phyloP scores from a whole-genome alignment of 2,113 vertebrate genomes.

The Ifrita kowaldi region DNA sequence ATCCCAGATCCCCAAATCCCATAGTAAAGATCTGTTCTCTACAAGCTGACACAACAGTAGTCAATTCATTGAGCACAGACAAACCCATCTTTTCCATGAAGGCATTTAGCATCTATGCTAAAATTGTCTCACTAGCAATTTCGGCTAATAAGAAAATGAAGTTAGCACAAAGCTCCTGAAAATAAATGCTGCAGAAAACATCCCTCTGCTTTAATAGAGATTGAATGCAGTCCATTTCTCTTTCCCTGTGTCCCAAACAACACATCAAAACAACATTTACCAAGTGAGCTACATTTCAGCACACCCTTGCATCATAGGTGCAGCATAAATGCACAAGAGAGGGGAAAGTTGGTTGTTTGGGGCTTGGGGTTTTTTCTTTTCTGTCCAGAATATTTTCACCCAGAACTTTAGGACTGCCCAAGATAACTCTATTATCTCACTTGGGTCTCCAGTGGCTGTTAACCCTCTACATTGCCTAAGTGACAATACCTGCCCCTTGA shows the following conservation, averaged over 20 bases:
- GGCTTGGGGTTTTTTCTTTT: background rate
- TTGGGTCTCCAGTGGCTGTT: slow-evolving; percentile 42
- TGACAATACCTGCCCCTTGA: background rate
- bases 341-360: background rate
- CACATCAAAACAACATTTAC: slow-evolving; percentile 26
- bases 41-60: slow-evolving; percentile 8
- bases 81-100: slow-evolving; percentile 22
- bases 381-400: slow-evolving; percentile 39
- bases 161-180: background rate
- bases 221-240: slow-evolving; percentile 56
- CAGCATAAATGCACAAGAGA: slow-evolving; percentile 31
- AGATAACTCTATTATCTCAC: slow-evolving; percentile 60
- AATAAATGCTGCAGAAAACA: slow-evolving; percentile 1
- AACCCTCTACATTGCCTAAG: slow-evolving; percentile 39
- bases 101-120: slow-evolving; percentile 19
- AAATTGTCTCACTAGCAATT: slow-evolving; percentile 38
- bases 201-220: slow-evolving; percentile 28
- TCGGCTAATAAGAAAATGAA: slow-evolving; percentile 54
- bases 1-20: slow-evolving; percentile 26
- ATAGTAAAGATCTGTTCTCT: slow-evolving; percentile 28
- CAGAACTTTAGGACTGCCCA: slow-evolving; percentile 4
- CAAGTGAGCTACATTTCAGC: slow-evolving; percentile 39
- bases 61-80: slow-evolving; percentile 27
- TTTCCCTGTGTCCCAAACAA: background rate
- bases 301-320: slow-evolving; percentile 16